A percentile compares a stretch with the other conserved stretches of the same genome.
Evolutionary conservation across 2,797 vertebrate species (phyloP).

Genomic region (Crocidura indochinensis): DNA sequence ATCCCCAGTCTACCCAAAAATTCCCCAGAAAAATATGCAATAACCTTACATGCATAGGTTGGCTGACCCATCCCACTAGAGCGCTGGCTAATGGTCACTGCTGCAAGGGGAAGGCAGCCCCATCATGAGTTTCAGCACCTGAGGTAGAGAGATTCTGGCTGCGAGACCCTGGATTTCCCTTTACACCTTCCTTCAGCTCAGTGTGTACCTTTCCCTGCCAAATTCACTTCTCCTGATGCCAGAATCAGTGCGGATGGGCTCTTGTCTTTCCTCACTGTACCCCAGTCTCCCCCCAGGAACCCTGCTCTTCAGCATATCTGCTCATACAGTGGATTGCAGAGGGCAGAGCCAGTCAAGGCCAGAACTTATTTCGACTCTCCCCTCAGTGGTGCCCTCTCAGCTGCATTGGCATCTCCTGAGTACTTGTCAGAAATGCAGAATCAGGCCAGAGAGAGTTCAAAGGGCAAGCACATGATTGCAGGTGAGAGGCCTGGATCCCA

Average conservation of each 20-base stretch:
- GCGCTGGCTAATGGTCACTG: neutral
- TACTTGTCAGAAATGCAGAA: neutral
- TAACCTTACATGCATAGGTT: too few species aligned
- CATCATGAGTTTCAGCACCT: neutral
- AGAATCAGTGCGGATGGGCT: neutral
- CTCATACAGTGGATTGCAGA: neutral
- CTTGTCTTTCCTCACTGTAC: neutral
- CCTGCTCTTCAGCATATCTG: neutral
- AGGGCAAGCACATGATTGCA: neutral
- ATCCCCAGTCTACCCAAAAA: neutral
- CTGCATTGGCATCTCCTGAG: neutral
- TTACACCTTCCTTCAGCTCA: neutral
- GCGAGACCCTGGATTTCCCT: neutral
- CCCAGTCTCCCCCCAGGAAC: neutral
- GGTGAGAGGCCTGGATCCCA: neutral
- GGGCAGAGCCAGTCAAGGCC: neutral
- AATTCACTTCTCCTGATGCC: neutral
- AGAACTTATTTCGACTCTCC: neutral
- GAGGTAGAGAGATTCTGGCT: neutral
- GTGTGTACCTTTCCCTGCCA: too few species aligned
- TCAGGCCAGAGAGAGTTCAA: neutral
- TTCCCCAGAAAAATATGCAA: neutral
- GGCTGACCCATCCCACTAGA: too few species aligned
- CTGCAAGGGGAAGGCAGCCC: neutral
- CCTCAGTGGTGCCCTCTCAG: neutral